Evolutionary conservation across 2,113 vertebrate genomes (phyloP).

Genomic region (Eleginops maclovinus): DNA sequence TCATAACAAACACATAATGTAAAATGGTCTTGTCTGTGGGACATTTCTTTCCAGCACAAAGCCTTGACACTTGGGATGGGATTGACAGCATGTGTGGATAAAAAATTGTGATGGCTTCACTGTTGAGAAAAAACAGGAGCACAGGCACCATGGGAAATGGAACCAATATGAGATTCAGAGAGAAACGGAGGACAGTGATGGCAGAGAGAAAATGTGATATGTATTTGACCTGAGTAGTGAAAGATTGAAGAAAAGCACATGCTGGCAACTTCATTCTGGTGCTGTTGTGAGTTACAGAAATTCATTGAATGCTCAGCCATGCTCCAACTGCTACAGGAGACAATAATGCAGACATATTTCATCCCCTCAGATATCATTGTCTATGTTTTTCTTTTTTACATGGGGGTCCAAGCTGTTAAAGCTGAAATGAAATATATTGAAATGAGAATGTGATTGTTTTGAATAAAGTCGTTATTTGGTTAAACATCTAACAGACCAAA

Average conservation of each 20-base stretch:
- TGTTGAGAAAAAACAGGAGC: slow-evolving; percentile 46
- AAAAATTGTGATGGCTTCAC: slow-evolving; percentile 51
- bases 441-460: neutral
- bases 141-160: slow-evolving; percentile 44
- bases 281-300: slow-evolving; percentile 26
- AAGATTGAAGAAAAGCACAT: slow-evolving; percentile 60
- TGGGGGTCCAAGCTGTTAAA: too few relatives aligned
- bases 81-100: slow-evolving; percentile 38
- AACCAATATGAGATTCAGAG: slow-evolving; percentile 50
- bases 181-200: slow-evolving; percentile 28
- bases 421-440: too few relatives aligned
- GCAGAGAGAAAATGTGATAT: slow-evolving; percentile 30
- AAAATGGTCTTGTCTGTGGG: neutral
- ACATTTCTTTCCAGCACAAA: slow-evolving; percentile 19
- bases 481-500: neutral
- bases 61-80: slow-evolving; percentile 17
- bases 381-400: neutral
- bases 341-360: slow-evolving; percentile 34
- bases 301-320: slow-evolving; percentile 36
- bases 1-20: neutral
- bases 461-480: neutral
- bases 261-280: slow-evolving; percentile 35
- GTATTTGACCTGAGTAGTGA: slow-evolving; percentile 56
- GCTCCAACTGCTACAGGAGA: slow-evolving; percentile 18
- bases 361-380: slow-evolving; percentile 29